A percentile compares a stretch with the other conserved stretches of the same genome.
Conservation (phyloP, 2,113 vertebrate genomes). For the Tragelaphus buxtoni region DNA sequence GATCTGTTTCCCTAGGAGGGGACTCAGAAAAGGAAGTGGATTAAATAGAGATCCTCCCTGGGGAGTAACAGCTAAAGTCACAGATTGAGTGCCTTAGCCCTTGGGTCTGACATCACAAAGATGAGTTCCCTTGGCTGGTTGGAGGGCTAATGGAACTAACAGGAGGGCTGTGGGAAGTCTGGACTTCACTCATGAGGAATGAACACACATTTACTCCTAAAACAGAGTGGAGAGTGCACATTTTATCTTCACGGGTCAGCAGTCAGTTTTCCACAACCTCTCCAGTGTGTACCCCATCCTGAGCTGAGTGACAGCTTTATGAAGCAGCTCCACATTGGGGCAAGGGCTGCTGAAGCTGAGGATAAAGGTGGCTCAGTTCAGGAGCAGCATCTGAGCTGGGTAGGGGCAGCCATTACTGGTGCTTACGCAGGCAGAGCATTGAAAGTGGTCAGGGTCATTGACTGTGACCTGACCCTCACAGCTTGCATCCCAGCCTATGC, state of each 20-base stretch:
- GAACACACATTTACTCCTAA: neutral
- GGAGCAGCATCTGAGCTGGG: neutral
- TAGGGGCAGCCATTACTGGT: neutral
- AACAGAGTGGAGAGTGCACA: neutral
- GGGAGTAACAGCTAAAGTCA: neutral
- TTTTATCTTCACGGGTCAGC: neutral
- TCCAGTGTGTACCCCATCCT: neutral
- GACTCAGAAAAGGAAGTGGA: neutral
- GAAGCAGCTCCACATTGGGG: neutral
- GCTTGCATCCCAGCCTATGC: neutral
- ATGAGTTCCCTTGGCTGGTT: neutral
- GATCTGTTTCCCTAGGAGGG: neutral
- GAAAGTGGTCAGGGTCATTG: neutral
- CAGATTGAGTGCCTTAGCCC: neutral
- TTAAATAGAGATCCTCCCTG: neutral
- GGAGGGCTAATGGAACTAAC: neutral
- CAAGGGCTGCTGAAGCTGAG: neutral
- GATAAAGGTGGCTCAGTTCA: neutral
- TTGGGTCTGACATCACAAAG: neutral
- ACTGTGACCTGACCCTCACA: neutral
- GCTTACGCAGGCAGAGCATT: neutral
- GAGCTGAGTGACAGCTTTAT: neutral
- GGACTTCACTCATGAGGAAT: neutral
- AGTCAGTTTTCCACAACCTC: neutral
- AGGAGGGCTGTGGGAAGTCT: neutral